Evolutionary conservation across 2,888 invertebrate genomes (phyloP), one percentile per base, ranked within the genome.

Genomic region (Drosophila kambysellisi): DNA sequence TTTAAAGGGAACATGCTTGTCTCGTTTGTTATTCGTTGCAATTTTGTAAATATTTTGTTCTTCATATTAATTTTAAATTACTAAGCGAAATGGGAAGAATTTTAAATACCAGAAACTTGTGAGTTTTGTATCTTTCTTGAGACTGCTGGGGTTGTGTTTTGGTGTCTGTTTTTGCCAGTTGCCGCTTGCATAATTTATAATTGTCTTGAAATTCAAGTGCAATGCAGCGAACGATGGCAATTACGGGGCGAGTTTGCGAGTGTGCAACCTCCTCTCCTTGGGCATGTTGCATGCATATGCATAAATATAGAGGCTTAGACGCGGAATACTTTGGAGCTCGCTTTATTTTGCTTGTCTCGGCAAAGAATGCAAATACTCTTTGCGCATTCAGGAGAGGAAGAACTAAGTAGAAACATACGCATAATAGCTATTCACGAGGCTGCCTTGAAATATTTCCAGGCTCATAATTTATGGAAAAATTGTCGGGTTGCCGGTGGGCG

Each of bases 401-500:
- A 15, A 25, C 8, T 8, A 2, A 35, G 29, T 29, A 71, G 37
- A 60, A 65, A 53, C 70, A 58, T 63, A 76, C 71, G 59, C 72
- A 80, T 86, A 81, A 85, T 59, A 72, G 83, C 83, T 81, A 86
- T 81, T 88, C 83, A 73, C 64, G 52, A 29, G 72, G 64, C 58
- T 73, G 88, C 89, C 88, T 84, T 87, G 85, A 85, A 89, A 84
- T 84, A 74, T 82, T 85, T 77, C 46, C 72, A 59, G 66, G 70
- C 78, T 84, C 84, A 89, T 85, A 89, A 85, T 85, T 85, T 87
- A 85, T 87, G 88, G 74, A 87, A 80, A 87, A 82, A 78, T 81
- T 80, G 86, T 69, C 71, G 65, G 53, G 25, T 29, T 59, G 51
- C 20, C 41, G 20, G n/a, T 41, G 20, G 11, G 20, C 11, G 20